A percentile compares a stretch with the other conserved stretches of the same genome.
phyloP scores from a whole-genome alignment of 2,797 vertebrate species.

The Sibirionetta formosa region DNA sequence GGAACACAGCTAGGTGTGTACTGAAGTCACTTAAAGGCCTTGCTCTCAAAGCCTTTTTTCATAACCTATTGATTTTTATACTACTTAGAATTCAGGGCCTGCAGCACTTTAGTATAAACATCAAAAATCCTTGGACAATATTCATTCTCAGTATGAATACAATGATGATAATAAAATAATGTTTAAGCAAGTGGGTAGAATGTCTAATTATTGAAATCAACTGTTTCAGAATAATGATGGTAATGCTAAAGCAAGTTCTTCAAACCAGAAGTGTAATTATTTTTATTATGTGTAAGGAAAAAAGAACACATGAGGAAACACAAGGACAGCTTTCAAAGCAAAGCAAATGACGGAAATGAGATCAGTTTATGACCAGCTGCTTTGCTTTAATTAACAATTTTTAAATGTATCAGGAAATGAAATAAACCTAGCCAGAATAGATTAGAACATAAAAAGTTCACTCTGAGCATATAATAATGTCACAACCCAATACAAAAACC shows the following conservation, averaged over 20 bases:
- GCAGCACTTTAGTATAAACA: background rate
- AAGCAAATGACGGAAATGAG: constrained; percentile 41
- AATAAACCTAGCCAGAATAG: constrained; percentile 27
- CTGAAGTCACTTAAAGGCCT: background rate
- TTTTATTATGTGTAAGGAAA: constrained; percentile 58
- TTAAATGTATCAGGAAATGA: constrained; percentile 36
- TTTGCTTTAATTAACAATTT: constrained; percentile 54
- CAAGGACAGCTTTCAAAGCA: constrained; percentile 37
- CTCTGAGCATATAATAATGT: background rate
- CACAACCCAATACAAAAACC: background rate
- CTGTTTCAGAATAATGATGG: background rate
- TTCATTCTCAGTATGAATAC: background rate
- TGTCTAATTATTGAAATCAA: background rate
- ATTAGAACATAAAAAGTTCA: background rate
- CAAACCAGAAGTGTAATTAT: constrained; percentile 23
- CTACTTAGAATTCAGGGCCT: background rate
- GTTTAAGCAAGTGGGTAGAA: background rate
- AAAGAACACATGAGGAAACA: constrained; percentile 39
- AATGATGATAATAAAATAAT: background rate
- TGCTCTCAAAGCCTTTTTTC: background rate
- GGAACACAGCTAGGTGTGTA: background rate
- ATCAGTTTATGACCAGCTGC: constrained; percentile 56
- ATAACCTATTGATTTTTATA: background rate
- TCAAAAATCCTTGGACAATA: background rate
- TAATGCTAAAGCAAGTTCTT: background rate